Base-by-base conservation (phyloP, 2,113 vertebrate species). In the Petroica traversi region DNA sequence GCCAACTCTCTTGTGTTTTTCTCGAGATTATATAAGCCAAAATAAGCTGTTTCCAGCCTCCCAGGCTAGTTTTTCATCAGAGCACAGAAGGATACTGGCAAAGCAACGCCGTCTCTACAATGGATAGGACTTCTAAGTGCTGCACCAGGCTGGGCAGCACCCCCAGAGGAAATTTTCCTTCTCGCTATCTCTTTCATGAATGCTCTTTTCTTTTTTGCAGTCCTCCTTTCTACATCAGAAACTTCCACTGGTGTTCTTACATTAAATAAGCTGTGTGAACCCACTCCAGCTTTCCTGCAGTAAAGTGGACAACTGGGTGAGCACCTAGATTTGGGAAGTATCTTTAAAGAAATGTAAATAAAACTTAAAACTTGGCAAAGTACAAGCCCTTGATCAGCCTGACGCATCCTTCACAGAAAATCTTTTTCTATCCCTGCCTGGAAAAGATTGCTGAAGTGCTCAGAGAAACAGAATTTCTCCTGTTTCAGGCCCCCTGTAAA, bases 101-200 rank as follows among this genome's bases (percentile, higher is more conserved):
- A 2, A 4, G 24, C 19, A 62, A 31, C 22, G 11, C n/a, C 54
- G 72, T 29, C 48, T 75, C 25, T 4, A 3, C 26, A 36, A 11
- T 0, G 1, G 12, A 41, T 5, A 19, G n/a, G 9, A 31, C 6
- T 79, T 76, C 31, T 28, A 43, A n/a, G 6, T 7, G 7, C 22
- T 66, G 41, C 31, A 40, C 14, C 25, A 78, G 22, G 6, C 12
- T n/a, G 29, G 31, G 26, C 15, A 58, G 49, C 20, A 46, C 2
- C 2, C 20, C 43, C 34, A 36, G 28, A 45, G 45, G 36, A 90
- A 62, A 16, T 41, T 55, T 88, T 36, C 13, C 9, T 46, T 12
- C 1, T 57, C 24, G 3, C 7, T 88, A 9, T 40, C 25, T 57
- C 16, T 43, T 76, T 57, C 11, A 3, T 40, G 9, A 11, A 33